Evolutionary conservation across 2,797 vertebrate species (phyloP).

Genomic region (Liparis tanakae): DNA sequence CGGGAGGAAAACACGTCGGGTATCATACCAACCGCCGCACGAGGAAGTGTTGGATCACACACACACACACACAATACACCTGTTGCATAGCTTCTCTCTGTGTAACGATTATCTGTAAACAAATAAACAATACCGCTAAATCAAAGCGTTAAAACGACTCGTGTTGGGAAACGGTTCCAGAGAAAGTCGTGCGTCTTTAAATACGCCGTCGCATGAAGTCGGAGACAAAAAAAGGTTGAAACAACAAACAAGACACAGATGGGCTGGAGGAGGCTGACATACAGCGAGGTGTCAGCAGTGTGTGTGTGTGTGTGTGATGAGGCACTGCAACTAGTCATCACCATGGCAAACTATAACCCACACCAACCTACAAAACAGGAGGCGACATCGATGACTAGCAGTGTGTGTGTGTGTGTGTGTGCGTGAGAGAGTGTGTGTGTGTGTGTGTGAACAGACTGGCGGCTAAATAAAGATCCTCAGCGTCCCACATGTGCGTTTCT

Average conservation of each 20-base stretch:
- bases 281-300: slow-evolving; percentile 62
- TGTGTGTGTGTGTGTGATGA: slow-evolving; percentile 46
- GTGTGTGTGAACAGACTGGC: slow-evolving; percentile 59
- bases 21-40: too few relatives aligned
- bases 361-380: slow-evolving; percentile 71
- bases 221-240: slow-evolving; percentile 42
- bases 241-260: slow-evolving; percentile 71
- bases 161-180: not conserved
- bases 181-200: slow-evolving; percentile 14
- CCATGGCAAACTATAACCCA: slow-evolving; percentile 65
- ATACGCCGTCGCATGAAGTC: slow-evolving; percentile 26
- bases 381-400: slow-evolving; percentile 65
- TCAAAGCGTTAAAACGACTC: slow-evolving; percentile 4
- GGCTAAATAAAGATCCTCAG: slow-evolving; percentile 72
- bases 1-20: too few relatives aligned
- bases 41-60: too few relatives aligned
- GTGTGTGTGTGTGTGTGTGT: not conserved
- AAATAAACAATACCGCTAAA: not conserved
- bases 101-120: not conserved
- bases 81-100: not conserved
- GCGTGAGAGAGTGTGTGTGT: not conserved
- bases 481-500: slow-evolving; percentile 71
- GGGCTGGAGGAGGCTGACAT: slow-evolving; percentile 75
- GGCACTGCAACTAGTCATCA: slow-evolving; percentile 63
- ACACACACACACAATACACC: not conserved